phyloP scores from a whole-genome alignment of 2,888 invertebrate genomes.

The Lutraria lutraria region DNA sequence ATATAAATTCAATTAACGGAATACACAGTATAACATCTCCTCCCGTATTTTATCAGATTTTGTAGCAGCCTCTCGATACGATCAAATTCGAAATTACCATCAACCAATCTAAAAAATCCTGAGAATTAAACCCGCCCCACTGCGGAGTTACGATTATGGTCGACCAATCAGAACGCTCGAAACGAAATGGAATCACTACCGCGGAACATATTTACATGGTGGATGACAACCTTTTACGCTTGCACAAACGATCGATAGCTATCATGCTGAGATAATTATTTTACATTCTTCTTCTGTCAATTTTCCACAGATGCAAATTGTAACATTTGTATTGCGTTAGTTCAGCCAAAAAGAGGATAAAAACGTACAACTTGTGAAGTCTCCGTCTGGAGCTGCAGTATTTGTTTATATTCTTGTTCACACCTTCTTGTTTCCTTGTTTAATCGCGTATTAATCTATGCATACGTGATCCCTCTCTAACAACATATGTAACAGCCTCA shows the following conservation, averaged over 20 bases:
- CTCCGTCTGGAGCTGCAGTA: conserved; percentile 41
- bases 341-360: conserved; percentile 60
- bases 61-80: conserved; percentile 25
- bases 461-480: conserved; percentile 46
- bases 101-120: conserved; percentile 50
- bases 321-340: conserved; percentile 66
- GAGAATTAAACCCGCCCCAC: conserved; percentile 30
- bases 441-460: conserved; percentile 51
- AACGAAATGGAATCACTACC: neutral
- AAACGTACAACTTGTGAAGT: conserved; percentile 54
- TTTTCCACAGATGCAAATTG: conserved; percentile 59
- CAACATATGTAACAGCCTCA: conserved; percentile 35
- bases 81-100: neutral
- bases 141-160: conserved; percentile 34
- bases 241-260: conserved; percentile 63
- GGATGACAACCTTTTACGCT: conserved; percentile 58
- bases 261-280: conserved; percentile 69
- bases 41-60: conserved; percentile 38
- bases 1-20: conserved; percentile 38
- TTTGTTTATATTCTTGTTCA: conserved; percentile 62
- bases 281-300: conserved; percentile 64
- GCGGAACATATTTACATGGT: conserved; percentile 50
- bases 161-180: conserved; percentile 40
- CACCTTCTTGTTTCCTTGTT: conserved; percentile 35
- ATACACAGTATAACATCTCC: conserved; percentile 36